Conservation (phyloP, 2,113 vertebrate genomes). For the Atrichornis clamosus region DNA sequence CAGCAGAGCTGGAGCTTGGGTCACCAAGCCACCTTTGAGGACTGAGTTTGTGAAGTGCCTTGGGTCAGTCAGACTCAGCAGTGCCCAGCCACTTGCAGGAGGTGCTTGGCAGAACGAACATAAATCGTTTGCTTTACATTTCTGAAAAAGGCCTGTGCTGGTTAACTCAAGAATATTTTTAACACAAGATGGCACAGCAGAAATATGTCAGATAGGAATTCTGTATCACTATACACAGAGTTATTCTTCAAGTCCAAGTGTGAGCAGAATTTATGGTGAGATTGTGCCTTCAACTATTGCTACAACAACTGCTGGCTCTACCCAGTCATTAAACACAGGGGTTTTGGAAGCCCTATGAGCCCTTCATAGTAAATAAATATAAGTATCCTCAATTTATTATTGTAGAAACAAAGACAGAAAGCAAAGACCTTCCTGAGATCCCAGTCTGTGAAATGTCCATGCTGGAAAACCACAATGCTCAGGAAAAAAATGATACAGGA, state of each 20-base stretch:
- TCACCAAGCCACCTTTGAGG: neutral
- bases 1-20: neutral
- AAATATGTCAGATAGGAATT: neutral
- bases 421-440: neutral
- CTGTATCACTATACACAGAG: neutral
- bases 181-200: neutral
- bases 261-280: neutral
- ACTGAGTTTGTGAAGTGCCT: neutral
- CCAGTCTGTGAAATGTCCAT: neutral
- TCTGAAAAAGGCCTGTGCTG: neutral
- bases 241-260: neutral
- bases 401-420: neutral
- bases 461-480: neutral
- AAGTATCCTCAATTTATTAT: neutral
- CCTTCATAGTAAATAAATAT: neutral
- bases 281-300: neutral
- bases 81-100: neutral
- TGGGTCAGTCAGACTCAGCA: neutral
- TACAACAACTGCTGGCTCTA: neutral
- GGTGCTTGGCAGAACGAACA: neutral
- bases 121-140: neutral
- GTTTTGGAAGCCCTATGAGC: neutral
- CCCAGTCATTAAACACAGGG: neutral
- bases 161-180: neutral
- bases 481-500: neutral